phyloP scores from a whole-genome alignment of 2,888 invertebrate genomes.

The Dolichomitus sp. region DNA sequence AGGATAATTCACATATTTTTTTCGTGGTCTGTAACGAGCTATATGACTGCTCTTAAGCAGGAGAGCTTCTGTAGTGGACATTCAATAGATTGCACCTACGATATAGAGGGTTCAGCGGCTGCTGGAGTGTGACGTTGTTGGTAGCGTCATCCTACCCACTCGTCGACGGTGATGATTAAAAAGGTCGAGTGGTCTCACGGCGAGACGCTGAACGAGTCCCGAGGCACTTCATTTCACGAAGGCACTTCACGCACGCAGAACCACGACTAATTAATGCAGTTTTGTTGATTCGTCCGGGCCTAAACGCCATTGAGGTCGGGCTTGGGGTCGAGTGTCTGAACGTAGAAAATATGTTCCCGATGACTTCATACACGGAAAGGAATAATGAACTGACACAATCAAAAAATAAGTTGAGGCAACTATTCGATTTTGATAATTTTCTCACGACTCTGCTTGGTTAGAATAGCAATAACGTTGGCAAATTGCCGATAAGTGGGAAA shows the following conservation, averaged over 20 bases:
- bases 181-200: constrained; percentile 23
- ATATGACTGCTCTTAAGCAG: background rate
- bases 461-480: background rate
- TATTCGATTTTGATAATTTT: too few relatives aligned
- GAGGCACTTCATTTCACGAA: constrained; percentile 52
- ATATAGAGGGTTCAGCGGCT: background rate
- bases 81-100: background rate
- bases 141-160: constrained; percentile 24
- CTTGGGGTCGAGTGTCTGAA: constrained; percentile 31
- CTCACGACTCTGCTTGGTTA: background rate
- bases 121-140: background rate
- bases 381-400: too few relatives aligned
- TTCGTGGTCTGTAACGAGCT: background rate
- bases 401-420: too few relatives aligned
- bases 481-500: too few relatives aligned
- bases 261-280: constrained; percentile 78
- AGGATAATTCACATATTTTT: background rate
- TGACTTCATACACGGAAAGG: background rate
- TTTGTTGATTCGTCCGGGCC: constrained; percentile 74
- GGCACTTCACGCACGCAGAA: constrained; percentile 38
- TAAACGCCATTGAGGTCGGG: constrained; percentile 55
- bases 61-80: background rate
- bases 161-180: constrained; percentile 1
- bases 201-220: constrained; percentile 12
- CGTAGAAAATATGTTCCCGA: background rate